A percentile compares a stretch with the other conserved stretches of the same genome.
Conservation (phyloP, 2,888 invertebrate genomes). For the Fragum sueziense region DNA sequence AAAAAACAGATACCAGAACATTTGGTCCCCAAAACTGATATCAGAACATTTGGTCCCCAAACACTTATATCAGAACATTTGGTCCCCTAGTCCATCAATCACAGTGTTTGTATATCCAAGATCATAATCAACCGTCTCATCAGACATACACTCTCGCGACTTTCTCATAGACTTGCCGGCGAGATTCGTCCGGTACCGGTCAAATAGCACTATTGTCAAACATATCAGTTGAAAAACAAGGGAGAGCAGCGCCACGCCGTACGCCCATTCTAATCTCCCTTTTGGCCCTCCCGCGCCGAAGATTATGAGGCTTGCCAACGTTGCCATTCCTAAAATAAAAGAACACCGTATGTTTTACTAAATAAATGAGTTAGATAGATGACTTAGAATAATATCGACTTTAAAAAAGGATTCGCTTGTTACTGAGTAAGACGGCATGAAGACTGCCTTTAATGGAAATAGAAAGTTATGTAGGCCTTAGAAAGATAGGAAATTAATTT, state of each 20-base stretch:
- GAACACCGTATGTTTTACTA: neutral
- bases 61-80: conserved; percentile 9
- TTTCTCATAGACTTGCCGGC: conserved; percentile 53
- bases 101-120: conserved; percentile 42
- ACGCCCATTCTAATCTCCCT: conserved; percentile 50
- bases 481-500: no score
- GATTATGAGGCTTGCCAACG: neutral
- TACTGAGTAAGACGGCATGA: no score
- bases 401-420: no score
- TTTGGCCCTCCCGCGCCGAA: neutral
- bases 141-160: conserved; percentile 31
- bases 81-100: conserved; percentile 12
- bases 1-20: no score
- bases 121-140: conserved; percentile 14
- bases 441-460: no score
- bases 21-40: no score
- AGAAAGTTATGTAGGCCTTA: no score
- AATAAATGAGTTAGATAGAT: no score
- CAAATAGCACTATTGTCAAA: conserved; percentile 36
- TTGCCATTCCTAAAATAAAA: conserved; percentile 10
- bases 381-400: no score
- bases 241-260: conserved; percentile 48
- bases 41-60: no score
- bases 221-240: conserved; percentile 45
- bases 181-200: conserved; percentile 31